Base-by-base conservation (phyloP, 2,113 vertebrate species). In the Macquaria australasica region DNA sequence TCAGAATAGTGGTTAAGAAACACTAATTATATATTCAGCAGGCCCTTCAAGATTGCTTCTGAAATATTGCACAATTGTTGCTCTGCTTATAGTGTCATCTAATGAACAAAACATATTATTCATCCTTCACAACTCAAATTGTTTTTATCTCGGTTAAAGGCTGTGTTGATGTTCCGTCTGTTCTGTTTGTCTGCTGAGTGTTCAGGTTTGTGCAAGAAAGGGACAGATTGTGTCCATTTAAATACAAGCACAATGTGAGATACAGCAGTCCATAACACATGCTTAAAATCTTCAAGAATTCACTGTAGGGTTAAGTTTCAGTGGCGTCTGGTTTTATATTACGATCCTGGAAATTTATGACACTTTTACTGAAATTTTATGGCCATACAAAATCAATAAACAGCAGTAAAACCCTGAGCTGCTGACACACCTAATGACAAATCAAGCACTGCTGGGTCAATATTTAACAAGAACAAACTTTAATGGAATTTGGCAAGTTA, bases 381-480 rank as follows among this genome's bases (percentile, higher is more conserved):
- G 34, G 55, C 20, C 1, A 3, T 14, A 25, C 14, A 70, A 43
- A 68, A 39, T 50, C 18, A 16, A 73, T 70, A 69, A 31, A 59
- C 41, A 18, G 69, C 10, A 71, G 41, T 59, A 28, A 72, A 77
- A 37, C 20, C 34, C 50, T 8, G 0, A 83, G 37, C 43, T 79
- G 75, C 25, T 66, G 59, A 77, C 63, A 59, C 9, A n/a, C 5
- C 4, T 34, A 23, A 62, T 37, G 21, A 45, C 58, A 56, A 8
- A 25, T 37, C 37, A 39, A 7, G 39, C 39, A 28, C 28, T n/a
- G 82, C 87, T 72, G 87, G 34, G 63, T 71, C 34, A 88, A 70
- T 41, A 64, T 85, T 78, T 74, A 64, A 18, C 55, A 21, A 25
- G 51, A 53, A 23, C 48, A 69, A 62, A 74, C 56, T 59, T 62